A percentile compares a stretch with the other conserved stretches of the same genome.
phyloP scores from a whole-genome alignment of 2,797 vertebrate genomes.

The Myoxocephalus aenaeus region DNA sequence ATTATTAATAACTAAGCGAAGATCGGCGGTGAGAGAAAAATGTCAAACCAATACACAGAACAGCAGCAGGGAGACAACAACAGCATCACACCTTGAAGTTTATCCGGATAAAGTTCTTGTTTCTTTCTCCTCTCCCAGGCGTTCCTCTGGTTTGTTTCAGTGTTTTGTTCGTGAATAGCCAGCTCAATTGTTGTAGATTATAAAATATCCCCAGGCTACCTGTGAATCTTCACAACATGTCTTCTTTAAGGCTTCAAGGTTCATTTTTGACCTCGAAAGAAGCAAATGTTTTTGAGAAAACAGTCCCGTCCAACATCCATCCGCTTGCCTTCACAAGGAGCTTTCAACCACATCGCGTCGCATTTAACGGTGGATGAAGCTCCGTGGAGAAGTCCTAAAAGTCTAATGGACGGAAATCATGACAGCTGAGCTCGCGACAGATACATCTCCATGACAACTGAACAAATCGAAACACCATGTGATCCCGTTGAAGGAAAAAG shows the following conservation, averaged over 20 bases:
- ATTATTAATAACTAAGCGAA: background rate
- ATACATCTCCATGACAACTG: background rate
- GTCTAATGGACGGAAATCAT: background rate
- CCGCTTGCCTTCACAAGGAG: background rate
- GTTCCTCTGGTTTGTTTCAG: background rate
- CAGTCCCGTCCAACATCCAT: too few relatives aligned
- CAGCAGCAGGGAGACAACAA: background rate
- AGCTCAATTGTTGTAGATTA: background rate
- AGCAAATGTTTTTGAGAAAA: background rate
- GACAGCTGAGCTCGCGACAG: background rate
- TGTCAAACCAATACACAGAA: background rate
- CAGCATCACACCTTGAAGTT: background rate
- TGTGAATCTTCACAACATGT: background rate
- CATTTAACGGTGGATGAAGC: background rate
- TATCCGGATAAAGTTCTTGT: background rate
- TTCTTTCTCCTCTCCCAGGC: background rate
- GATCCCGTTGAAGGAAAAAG: background rate
- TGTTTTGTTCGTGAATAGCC: background rate
- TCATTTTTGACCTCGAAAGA: background rate
- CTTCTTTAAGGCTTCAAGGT: background rate
- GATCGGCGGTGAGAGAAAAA: background rate
- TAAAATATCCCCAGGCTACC: background rate
- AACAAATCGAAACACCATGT: background rate
- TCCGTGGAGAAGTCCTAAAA: background rate
- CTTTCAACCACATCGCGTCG: constrained; percentile 13